Conservation (phyloP, 2,113 vertebrate genomes). For the Phoxinus phoxinus region DNA sequence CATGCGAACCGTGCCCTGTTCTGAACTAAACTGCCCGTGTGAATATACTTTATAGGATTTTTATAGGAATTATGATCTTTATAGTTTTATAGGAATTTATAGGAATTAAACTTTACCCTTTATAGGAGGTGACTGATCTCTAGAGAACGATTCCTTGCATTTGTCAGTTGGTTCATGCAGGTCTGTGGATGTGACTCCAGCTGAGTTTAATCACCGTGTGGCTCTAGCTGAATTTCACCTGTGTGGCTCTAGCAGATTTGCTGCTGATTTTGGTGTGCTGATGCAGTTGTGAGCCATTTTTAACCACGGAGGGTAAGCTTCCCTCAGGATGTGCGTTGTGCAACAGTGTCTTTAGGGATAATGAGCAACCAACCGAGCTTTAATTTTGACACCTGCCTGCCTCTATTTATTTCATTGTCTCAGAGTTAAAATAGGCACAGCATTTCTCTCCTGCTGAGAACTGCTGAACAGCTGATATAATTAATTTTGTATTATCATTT, state of each 20-base stretch:
- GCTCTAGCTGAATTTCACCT: constrained; percentile 11
- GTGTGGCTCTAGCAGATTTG: constrained; percentile 16
- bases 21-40: too few relatives aligned
- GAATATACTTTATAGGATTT: too few relatives aligned
- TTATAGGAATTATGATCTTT: too few relatives aligned
- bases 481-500: not conserved
- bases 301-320: constrained; percentile 28
- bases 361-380: constrained; percentile 40
- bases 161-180: constrained; percentile 26
- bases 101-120: too few relatives aligned
- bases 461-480: constrained; percentile 1
- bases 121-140: not conserved
- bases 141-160: not conserved
- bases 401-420: constrained; percentile 29
- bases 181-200: constrained; percentile 12
- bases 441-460: not conserved
- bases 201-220: constrained; percentile 14
- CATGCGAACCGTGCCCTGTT: too few relatives aligned
- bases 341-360: constrained; percentile 42
- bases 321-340: constrained; percentile 24
- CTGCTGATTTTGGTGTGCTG: constrained; percentile 11
- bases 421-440: constrained; percentile 31
- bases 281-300: constrained; percentile 37
- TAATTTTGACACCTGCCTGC: constrained; percentile 54
- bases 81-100: too few relatives aligned